Evolutionary conservation across 2,797 vertebrate genomes (phyloP).

Genomic region (Enteromius treurensis): DNA sequence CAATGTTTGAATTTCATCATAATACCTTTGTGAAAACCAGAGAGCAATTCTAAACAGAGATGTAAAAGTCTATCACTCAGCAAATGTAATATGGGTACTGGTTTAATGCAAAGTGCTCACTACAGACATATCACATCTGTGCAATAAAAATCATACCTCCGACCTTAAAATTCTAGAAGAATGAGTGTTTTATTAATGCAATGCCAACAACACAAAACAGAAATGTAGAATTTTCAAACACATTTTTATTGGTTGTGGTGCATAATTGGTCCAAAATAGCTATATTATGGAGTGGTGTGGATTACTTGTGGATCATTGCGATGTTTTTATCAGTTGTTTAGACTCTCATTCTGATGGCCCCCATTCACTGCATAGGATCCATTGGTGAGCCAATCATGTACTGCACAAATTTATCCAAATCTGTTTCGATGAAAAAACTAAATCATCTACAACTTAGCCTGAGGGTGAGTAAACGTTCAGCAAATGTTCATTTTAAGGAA

Average conservation of each 20-base stretch:
- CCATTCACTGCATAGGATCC: neutral
- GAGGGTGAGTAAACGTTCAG: neutral
- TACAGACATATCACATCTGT: too few species aligned
- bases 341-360: neutral
- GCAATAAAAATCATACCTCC: too few species aligned
- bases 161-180: too few species aligned
- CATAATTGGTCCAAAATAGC: neutral
- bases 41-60: neutral
- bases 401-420: neutral
- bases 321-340: neutral
- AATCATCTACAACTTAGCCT: neutral
- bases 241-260: too few species aligned
- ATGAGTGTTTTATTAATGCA: neutral
- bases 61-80: too few species aligned
- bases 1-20: neutral
- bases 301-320: too few species aligned
- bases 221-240: neutral
- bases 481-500: neutral
- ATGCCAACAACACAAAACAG: neutral
- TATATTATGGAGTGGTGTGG: neutral
- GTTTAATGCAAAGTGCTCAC: too few species aligned
- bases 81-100: too few species aligned
- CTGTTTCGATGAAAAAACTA: too few species aligned
- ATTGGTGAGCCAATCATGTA: neutral
- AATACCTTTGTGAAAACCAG: slow-evolving; percentile 6